Percentiles rank a stretch among this genome's conserved stretches.
These are phyloP conservation scores for human (Homo sapiens) DNA, from an alignment of 2,113 vertebrate genomes.

Conservation along the genomic window GRCh38 chr16:26634501-26635000, in stretches of 20 bases:
- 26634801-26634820: background rate
- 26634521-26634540: background rate
- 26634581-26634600: background rate
- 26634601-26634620: no score
- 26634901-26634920: background rate
- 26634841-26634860: accelerated
- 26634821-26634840: background rate
- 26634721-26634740: background rate
- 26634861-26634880: background rate
- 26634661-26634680: background rate
- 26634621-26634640: background rate
- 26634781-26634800: background rate
- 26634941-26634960: background rate
- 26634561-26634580: background rate
- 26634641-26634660: background rate
- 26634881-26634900: background rate
- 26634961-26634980: background rate
- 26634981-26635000: background rate
- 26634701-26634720: background rate
- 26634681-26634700: background rate
- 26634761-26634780: background rate
- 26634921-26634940: background rate
- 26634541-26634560: background rate
- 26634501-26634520: background rate
- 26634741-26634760: accelerated